A percentile compares a stretch with the other conserved stretches of the same genome.
phyloP scores from a whole-genome alignment of 2,113 vertebrate species.

The Melanerpes formicivorus region DNA sequence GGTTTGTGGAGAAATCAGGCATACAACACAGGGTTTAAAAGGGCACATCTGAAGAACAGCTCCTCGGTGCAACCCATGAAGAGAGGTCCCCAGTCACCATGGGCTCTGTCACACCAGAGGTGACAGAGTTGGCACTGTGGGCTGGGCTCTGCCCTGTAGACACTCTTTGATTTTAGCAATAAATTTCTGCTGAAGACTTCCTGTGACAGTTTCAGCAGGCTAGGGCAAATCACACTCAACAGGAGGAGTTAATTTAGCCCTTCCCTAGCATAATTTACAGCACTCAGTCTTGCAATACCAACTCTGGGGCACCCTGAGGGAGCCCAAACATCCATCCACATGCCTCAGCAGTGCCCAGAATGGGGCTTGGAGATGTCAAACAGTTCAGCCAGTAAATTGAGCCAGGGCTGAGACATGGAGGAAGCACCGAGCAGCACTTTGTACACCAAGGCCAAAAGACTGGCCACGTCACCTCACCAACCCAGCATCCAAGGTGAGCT shows the following conservation, averaged over 20 bases:
- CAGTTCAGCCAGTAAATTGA: background rate
- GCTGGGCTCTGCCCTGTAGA: background rate
- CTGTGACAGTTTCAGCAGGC: background rate
- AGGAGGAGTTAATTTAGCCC: background rate
- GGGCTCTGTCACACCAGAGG: background rate
- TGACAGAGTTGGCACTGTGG: background rate
- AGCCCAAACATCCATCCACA: background rate
- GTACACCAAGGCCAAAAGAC: fast-evolving
- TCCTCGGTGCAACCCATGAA: background rate
- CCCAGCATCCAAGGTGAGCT: background rate
- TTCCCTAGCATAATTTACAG: background rate
- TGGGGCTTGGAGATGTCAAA: background rate
- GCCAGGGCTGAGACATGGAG: background rate
- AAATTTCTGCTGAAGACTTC: background rate
- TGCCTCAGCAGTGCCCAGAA: fast-evolving
- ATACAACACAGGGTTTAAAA: background rate
- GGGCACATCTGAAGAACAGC: background rate
- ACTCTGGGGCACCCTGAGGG: background rate
- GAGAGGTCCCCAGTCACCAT: background rate
- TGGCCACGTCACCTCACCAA: background rate
- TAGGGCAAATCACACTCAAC: background rate
- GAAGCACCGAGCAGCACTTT: background rate
- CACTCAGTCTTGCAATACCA: background rate
- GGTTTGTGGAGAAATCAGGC: background rate
- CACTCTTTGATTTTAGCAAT: background rate